Percentiles rank a stretch among this genome's conserved stretches.
Conservation (phyloP, 2,797 vertebrate genomes). For the Smutsia gigantea region DNA sequence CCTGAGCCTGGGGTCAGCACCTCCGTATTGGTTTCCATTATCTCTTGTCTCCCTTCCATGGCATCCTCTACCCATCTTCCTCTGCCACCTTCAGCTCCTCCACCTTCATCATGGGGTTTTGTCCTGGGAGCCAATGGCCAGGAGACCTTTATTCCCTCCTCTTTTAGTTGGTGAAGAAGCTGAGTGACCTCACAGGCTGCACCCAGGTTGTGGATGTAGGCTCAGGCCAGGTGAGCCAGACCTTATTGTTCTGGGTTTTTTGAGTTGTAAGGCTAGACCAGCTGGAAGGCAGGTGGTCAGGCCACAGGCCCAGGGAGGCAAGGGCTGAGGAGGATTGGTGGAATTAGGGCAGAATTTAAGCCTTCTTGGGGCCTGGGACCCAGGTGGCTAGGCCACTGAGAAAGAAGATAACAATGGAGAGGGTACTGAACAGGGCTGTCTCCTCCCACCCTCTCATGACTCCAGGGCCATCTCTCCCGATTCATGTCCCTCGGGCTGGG, state of each 20-base stretch:
- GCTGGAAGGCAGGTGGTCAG: background rate
- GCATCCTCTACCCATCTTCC: background rate
- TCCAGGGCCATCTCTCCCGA: constrained; percentile 94
- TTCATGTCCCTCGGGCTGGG: constrained; percentile 93
- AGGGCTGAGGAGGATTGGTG: background rate
- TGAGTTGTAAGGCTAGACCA: background rate
- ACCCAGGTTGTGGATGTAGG: constrained; percentile 92
- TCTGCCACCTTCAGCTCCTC: background rate
- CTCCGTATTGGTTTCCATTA: background rate
- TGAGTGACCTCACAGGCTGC: constrained; percentile 90
- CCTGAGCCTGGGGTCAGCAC: background rate
- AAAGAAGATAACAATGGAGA: background rate
- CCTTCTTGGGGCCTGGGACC: background rate
- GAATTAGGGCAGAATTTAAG: background rate
- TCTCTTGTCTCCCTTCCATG: background rate
- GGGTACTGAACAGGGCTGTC: background rate
- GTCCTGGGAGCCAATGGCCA: background rate
- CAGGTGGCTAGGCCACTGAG: background rate
- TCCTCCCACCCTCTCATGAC: background rate
- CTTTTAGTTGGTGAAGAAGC: constrained; percentile 90
- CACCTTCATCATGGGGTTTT: background rate
- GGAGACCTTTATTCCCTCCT: background rate
- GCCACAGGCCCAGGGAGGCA: background rate
- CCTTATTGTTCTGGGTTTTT: background rate
- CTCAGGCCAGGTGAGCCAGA: constrained; percentile 93